phyloP scores from a whole-genome alignment of 2,888 invertebrate species.

The Boloria selene region DNA sequence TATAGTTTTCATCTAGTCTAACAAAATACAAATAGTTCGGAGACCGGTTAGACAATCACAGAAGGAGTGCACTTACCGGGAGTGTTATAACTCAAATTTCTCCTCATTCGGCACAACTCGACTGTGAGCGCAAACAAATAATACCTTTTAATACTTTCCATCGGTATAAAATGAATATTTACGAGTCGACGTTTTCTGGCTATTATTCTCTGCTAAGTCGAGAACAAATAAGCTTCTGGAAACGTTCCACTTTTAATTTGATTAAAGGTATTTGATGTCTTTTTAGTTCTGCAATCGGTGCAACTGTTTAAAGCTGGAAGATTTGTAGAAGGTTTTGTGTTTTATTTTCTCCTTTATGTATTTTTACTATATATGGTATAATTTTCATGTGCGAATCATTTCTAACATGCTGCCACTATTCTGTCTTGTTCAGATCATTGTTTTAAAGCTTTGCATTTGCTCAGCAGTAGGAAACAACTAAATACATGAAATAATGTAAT shows the following conservation, averaged over 20 bases:
- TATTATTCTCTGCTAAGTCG: conserved; percentile 33
- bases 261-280: conserved; percentile 33
- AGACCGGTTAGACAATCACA: conserved; percentile 14
- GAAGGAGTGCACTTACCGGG: conserved; percentile 8
- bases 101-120: conserved; percentile 18
- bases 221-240: conserved; percentile 33
- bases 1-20: background rate
- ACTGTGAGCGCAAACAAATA: conserved; percentile 24
- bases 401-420: too few relatives aligned
- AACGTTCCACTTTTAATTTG: conserved; percentile 32
- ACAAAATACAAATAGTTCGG: conserved; percentile 4
- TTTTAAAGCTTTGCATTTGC: too few relatives aligned
- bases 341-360: too few relatives aligned
- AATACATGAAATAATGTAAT: too few relatives aligned
- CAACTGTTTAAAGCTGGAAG: background rate
- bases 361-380: too few relatives aligned
- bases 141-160: conserved; percentile 34
- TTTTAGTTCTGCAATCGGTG: conserved; percentile 26
- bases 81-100: conserved; percentile 22
- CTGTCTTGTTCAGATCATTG: too few relatives aligned
- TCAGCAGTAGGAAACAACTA: too few relatives aligned
- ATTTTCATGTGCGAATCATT: too few relatives aligned
- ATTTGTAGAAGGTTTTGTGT: too few relatives aligned
- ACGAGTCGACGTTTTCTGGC: conserved; percentile 29
- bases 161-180: conserved; percentile 35